These are phyloP conservation scores for Poecile montanus DNA, from an alignment of 2,797 vertebrate species.

Conservation along the genomic window DNA sequence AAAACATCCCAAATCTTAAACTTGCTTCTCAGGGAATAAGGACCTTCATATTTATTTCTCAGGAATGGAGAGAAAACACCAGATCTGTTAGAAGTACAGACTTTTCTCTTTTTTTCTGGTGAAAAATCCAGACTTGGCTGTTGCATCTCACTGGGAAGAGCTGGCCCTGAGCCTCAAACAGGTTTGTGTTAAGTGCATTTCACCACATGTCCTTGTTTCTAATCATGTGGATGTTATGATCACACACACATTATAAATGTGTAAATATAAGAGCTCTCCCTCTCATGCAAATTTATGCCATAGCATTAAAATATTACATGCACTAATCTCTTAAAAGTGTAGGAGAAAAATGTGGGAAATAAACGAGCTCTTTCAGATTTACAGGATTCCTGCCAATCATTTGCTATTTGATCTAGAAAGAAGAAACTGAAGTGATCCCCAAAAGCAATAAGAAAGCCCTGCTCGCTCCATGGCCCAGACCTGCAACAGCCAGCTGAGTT, in stretches of 20 bases:
- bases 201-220: neutral
- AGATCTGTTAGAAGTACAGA: neutral
- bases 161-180: neutral
- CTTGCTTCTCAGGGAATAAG: neutral
- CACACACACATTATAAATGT: neutral
- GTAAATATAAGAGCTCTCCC: neutral
- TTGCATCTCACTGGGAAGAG: neutral
- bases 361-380: conserved; percentile 45
- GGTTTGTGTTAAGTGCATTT: neutral
- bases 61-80: neutral
- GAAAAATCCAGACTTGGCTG: neutral
- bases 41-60: neutral
- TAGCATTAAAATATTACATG: conserved; percentile 34
- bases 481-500: neutral
- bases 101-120: neutral
- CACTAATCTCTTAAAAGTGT: conserved; percentile 57
- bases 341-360: conserved; percentile 30
- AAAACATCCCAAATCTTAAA: neutral
- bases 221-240: neutral
- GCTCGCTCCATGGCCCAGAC: neutral
- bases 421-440: neutral
- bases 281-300: conserved; percentile 54
- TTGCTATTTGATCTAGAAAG: conserved; percentile 55
- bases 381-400: conserved; percentile 40
- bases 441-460: neutral